Evolutionary conservation across 2,797 vertebrate genomes (phyloP).

Genomic region (Siniperca undulata): DNA sequence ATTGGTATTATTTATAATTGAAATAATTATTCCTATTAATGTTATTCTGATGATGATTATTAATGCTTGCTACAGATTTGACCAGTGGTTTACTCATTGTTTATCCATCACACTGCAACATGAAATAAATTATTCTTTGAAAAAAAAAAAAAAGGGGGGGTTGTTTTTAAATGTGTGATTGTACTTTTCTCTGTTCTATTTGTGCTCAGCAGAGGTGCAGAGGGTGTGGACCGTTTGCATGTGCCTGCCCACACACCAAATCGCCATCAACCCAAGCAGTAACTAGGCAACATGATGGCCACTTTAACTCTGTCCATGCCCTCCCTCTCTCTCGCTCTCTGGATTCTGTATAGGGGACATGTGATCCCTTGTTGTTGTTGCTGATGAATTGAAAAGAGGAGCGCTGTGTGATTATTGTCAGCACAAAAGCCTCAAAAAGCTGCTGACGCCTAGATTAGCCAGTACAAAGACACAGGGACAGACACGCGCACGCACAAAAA

Average conservation of each 20-base stretch:
- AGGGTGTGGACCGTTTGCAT: conserved; percentile 47
- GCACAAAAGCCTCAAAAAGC: conserved; percentile 95
- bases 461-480: conserved; percentile 76
- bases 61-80: conserved; percentile 83
- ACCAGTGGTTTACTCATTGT: conserved; percentile 82
- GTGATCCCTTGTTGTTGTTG: conserved; percentile 90
- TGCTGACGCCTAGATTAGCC: conserved; percentile 92
- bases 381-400: conserved; percentile 92
- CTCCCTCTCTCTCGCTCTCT: conserved; percentile 45
- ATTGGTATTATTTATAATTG: conserved; percentile 85
- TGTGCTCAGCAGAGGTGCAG: conserved; percentile 33
- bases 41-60: conserved; percentile 77
- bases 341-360: conserved; percentile 86
- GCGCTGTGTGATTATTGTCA: conserved; percentile 90
- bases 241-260: conserved; percentile 41
- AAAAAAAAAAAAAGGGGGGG: conserved; percentile 47
- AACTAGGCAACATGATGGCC: conserved; percentile 81
- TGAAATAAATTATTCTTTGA: conserved; percentile 86
- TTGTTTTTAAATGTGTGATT: conserved; percentile 31
- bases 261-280: conserved; percentile 66
- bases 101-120: conserved; percentile 81
- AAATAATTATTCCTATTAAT: conserved; percentile 83
- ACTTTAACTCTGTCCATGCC: conserved; percentile 68
- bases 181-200: conserved; percentile 44
- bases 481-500: conserved; percentile 56